Evolutionary conservation across 2,113 vertebrate species (phyloP).

Genomic region (Otus sunia): DNA sequence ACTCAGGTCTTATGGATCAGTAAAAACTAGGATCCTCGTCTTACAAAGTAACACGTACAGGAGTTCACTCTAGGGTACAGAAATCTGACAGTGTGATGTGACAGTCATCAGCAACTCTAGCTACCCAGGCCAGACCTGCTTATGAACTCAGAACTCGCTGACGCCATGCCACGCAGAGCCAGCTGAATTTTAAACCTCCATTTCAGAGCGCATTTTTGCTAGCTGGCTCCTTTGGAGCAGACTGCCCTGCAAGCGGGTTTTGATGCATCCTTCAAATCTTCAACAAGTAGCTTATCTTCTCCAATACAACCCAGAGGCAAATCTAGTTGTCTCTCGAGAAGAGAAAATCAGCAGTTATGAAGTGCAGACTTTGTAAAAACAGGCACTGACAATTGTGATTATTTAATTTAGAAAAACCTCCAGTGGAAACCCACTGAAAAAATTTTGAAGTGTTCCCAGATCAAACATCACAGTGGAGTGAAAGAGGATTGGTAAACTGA

Average conservation of each 20-base stretch:
- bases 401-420: neutral
- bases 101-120: neutral
- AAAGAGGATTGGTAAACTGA: neutral
- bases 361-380: neutral
- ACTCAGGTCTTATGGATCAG: neutral
- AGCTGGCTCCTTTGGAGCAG: neutral
- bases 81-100: neutral
- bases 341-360: neutral
- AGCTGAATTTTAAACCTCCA: neutral
- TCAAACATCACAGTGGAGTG: neutral
- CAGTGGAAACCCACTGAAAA: neutral
- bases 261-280: neutral
- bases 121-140: neutral
- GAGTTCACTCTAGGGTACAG: neutral
- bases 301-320: neutral
- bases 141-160: neutral
- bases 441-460: neutral
- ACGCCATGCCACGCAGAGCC: fast-evolving
- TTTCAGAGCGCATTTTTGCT: neutral
- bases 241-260: neutral
- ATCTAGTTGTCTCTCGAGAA: neutral
- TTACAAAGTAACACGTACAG: neutral
- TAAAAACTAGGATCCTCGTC: neutral
- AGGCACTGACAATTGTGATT: neutral
- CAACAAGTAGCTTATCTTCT: neutral